A percentile compares a stretch with the other conserved stretches of the same genome.
Conservation (phyloP, 2,888 invertebrate species). For the Chromoteleia sp. region DNA sequence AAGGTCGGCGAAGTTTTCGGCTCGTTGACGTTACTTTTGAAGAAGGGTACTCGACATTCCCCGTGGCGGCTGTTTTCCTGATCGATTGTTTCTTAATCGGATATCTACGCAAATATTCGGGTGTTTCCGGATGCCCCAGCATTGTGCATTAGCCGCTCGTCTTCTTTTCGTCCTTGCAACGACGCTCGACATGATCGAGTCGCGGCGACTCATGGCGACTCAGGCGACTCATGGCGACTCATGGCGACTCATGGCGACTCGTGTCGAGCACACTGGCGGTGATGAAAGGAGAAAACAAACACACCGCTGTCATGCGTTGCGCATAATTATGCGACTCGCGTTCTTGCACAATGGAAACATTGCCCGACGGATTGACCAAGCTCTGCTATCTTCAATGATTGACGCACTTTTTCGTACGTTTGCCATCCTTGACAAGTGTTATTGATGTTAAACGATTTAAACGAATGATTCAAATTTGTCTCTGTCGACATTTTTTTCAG, state of each 20-base stretch:
- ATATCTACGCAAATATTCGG: conserved; percentile 75
- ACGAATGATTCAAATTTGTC: conserved; percentile 31
- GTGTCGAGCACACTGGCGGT: conserved; percentile 15
- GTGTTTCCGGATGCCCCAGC: conserved; percentile 72
- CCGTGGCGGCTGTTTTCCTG: conserved; percentile 73
- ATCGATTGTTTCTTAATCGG: conserved; percentile 77
- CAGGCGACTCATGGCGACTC: too few species aligned
- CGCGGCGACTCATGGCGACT: too few species aligned
- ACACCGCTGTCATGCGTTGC: conserved; percentile 25
- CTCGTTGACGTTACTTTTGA: conserved; percentile 23
- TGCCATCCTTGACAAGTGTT: conserved; percentile 50
- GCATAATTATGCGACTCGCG: conserved; percentile 57
- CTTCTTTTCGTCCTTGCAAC: conserved; percentile 53
- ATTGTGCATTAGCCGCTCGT: conserved; percentile 12
- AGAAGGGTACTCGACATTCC: conserved; percentile 6
- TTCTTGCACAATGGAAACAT: conserved; percentile 51
- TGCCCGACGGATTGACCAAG: conserved; percentile 45
- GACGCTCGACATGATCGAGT: conserved; percentile 63
- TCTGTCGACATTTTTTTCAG: conserved; percentile 27
- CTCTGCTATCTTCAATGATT: conserved; percentile 43
- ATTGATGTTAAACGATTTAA: conserved; percentile 47
- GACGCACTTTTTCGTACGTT: conserved; percentile 48
- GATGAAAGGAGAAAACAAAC: conserved; percentile 69
- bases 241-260: too few species aligned
- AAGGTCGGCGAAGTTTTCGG: not conserved